Base-by-base conservation (phyloP, 2,113 vertebrate genomes). In the Serilophus lunatus region DNA sequence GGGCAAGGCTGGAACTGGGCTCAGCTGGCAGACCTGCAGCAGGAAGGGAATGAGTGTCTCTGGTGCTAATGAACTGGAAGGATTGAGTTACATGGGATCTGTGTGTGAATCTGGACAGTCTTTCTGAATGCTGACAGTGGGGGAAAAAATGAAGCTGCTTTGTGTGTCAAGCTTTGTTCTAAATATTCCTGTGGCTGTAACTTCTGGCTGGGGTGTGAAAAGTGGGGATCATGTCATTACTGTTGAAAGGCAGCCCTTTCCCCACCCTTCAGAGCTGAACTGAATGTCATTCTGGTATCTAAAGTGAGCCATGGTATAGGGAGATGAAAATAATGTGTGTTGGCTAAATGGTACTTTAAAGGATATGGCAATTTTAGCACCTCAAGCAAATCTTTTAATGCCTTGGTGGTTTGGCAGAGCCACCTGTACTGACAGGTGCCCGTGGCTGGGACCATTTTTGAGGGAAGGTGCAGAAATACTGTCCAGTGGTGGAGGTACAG, bases 351-450 rank as follows among this genome's bases (percentile, higher is more conserved):
- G 18, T 6, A 1, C 64, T 89, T 61, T 79, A 35, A 86, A 82
- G 28, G 74, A 57, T 50, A n/a, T 33, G 36, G 44, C 40, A 56
- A 15, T 65, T 78, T 57, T 45, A 45, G 45, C 23, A 29, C 28
- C 56, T 40, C 4, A 50, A 24, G 22, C 9, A 26, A 54, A 54
- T 53, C 15, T 42, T 50, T 15, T 29, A 45, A 36, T 56, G 25
- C 35, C 10, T 38, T 13, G 8, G 23, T 82, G 61, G 20, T 33
- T 79, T 3, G 7, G 45, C 45, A 26, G 16, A 69, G 47, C 24
- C 36, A 16, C 7, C 0, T 3, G 0, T 19, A 14, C 24, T 12
- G 29, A 11, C 25, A 14, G 0, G 0, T 42, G 31, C 36, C 54
- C 1, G 0, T 42, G 7, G 2, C 31, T 86, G 63, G n/a, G 63